phyloP scores from a whole-genome alignment of 2,888 invertebrate genomes.

The Cerceris ruficornis region DNA sequence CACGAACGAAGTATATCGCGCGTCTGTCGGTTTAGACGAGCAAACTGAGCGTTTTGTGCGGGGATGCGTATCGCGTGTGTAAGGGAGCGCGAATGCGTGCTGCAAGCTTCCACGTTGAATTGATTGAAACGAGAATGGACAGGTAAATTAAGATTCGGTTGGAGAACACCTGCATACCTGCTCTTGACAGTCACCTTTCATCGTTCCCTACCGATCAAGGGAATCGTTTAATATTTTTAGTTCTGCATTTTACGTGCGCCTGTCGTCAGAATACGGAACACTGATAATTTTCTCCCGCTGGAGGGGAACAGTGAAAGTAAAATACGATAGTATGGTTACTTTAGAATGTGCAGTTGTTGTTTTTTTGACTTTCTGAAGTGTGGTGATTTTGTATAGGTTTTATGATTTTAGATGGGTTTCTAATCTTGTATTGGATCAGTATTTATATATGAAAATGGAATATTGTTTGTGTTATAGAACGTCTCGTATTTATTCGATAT shows the following conservation, averaged over 20 bases:
- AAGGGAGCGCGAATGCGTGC: conserved; percentile 40
- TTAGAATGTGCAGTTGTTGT: too few species aligned
- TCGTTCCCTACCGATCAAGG: conserved; percentile 22
- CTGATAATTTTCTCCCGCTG: too few species aligned
- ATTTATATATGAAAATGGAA: too few species aligned
- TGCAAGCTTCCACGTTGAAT: conserved; percentile 36
- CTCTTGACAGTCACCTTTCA: conserved; percentile 48
- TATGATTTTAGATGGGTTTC: too few species aligned
- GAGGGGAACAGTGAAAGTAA: too few species aligned
- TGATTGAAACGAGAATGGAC: conserved; percentile 61
- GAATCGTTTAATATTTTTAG: conserved; percentile 13
- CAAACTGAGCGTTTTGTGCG: conserved; percentile 27
- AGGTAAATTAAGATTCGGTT: conserved; percentile 63
- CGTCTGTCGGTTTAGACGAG: conserved; percentile 16
- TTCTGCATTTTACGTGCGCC: not conserved
- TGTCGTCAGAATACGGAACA: not conserved
- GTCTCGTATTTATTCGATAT: too few species aligned
- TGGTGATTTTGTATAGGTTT: too few species aligned
- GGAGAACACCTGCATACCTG: conserved; percentile 46
- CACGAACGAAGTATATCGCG: conserved; percentile 28
- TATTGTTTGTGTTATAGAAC: too few species aligned
- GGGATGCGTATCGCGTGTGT: conserved; percentile 41
- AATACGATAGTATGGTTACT: too few species aligned
- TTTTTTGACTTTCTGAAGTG: too few species aligned
- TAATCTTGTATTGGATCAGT: too few species aligned